Conservation (phyloP, 2,113 vertebrate species). For the Labeo catla region DNA sequence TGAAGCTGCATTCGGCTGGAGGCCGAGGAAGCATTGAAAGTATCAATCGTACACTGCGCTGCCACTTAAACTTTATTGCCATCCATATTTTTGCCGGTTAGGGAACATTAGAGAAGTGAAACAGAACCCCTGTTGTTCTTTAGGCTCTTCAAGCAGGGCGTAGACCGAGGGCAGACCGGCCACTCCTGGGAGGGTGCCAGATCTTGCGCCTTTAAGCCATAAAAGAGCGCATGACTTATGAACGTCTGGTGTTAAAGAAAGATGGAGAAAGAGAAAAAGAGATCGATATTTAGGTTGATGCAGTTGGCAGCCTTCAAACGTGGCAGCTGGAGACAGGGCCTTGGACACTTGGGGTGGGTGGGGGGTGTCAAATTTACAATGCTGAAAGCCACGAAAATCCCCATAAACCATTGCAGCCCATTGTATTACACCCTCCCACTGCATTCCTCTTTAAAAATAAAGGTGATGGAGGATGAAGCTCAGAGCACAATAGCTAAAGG, state of each 20-base stretch:
- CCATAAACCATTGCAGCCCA: conserved; percentile 56
- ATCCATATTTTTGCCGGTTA: conserved; percentile 33
- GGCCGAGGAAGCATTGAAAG: conserved; percentile 32
- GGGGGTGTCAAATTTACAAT: conserved; percentile 58
- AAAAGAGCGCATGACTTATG: conserved; percentile 59
- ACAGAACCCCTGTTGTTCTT: conserved; percentile 7
- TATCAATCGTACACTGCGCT: conserved; percentile 41
- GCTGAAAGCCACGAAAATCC: conserved; percentile 51
- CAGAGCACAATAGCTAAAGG: conserved; percentile 39
- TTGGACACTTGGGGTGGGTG: conserved; percentile 45
- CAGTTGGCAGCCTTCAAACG: conserved; percentile 61
- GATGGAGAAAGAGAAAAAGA: conserved; percentile 51
- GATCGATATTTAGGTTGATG: conserved; percentile 62
- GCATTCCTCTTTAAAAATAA: conserved; percentile 54
- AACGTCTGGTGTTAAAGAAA: conserved; percentile 55
- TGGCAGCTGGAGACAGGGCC: conserved; percentile 50
- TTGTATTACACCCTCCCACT: conserved; percentile 52
- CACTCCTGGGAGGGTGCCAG: background rate
- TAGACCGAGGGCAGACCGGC: background rate
- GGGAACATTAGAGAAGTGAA: conserved; percentile 5
- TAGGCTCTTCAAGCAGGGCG: conserved; percentile 1
- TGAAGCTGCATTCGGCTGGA: conserved; percentile 29
- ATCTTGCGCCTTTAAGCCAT: conserved; percentile 51
- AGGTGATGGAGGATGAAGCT: conserved; percentile 50
- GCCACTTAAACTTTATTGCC: conserved; percentile 34